phyloP scores from a whole-genome alignment of 2,797 vertebrate species.

The Lophius americanus region DNA sequence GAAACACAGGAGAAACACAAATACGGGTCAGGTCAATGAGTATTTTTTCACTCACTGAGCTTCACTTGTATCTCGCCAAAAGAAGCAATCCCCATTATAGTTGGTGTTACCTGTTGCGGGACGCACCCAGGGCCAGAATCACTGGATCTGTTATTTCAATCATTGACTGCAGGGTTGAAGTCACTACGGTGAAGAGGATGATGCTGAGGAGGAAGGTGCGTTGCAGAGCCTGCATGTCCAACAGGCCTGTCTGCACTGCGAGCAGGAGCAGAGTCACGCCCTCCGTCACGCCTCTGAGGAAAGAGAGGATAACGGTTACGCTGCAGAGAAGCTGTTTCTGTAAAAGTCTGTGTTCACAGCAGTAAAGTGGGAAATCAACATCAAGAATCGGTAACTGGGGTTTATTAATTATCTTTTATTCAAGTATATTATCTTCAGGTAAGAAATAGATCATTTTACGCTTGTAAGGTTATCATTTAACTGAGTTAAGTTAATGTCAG shows the following conservation, averaged over 20 bases:
- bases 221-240: conserved; percentile 87
- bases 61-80: background rate
- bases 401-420: no score
- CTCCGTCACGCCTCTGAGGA: conserved; percentile 86
- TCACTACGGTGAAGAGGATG: conserved; percentile 92
- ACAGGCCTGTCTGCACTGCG: conserved; percentile 88
- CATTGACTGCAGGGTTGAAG: conserved; percentile 91
- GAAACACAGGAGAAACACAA: conserved; percentile 19
- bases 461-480: no score
- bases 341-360: no score
- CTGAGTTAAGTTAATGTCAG: no score
- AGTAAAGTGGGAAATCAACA: no score
- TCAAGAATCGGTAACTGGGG: no score
- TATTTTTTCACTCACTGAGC: background rate
- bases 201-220: conserved; percentile 92
- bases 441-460: no score
- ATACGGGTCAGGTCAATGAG: background rate
- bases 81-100: no score
- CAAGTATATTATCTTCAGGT: no score
- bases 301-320: background rate
- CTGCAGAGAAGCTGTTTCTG: no score
- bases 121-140: conserved; percentile 87
- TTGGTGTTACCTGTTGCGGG: conserved; percentile 82
- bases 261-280: conserved; percentile 89
- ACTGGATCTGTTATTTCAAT: conserved; percentile 89